These are phyloP conservation scores for Atrichornis clamosus DNA, from an alignment of 2,113 vertebrate species.

Conservation along the genomic window DNA sequence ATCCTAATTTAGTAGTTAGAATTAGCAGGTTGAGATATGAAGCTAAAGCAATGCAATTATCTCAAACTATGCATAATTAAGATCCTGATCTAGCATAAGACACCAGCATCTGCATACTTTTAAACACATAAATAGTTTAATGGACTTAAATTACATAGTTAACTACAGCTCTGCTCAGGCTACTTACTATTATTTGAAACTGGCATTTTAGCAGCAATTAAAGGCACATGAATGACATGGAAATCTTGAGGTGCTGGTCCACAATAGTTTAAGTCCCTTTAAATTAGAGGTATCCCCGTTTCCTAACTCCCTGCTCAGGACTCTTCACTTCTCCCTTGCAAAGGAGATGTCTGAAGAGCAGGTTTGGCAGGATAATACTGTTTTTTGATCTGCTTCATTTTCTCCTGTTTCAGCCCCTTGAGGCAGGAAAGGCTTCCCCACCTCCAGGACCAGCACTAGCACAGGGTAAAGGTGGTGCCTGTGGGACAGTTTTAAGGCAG, in stretches of 20 bases:
- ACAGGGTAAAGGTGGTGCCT: neutral
- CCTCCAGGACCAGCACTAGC: neutral
- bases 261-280: neutral
- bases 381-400: neutral
- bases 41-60: constrained; percentile 15
- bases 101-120: neutral
- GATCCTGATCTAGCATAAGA: constrained; percentile 43
- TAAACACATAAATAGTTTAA: neutral
- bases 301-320: neutral
- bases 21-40: neutral
- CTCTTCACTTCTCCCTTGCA: rapidly evolving
- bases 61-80: constrained; percentile 15
- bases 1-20: constrained; percentile 38
- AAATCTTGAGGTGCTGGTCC: neutral
- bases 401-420: neutral
- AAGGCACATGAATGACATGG: neutral
- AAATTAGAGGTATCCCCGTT: neutral
- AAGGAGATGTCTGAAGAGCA: neutral
- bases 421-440: neutral
- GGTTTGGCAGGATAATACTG: neutral
- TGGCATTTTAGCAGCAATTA: neutral
- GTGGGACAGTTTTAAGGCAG: neutral
- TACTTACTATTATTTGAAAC: neutral
- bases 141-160: neutral
- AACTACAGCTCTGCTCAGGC: neutral